Base-by-base conservation (phyloP, 2,113 vertebrate species). In the Notechis scutatus region DNA sequence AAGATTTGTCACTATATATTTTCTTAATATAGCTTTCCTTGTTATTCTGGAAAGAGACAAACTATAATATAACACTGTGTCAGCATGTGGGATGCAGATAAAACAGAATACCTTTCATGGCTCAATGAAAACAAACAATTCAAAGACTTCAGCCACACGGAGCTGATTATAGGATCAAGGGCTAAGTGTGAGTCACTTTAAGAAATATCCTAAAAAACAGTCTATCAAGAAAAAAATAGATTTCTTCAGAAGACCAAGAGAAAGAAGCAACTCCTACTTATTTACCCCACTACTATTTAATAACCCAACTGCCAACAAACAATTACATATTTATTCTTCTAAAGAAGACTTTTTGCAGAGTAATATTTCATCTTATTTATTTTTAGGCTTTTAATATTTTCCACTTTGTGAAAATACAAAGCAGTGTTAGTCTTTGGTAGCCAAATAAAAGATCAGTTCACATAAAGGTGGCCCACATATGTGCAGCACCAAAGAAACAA, bases 401-500 rank as follows among this genome's bases (percentile, higher is more conserved):
- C 92, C 55, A 47, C 39, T 92, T 92, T 87, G 0, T 85, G 94
- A 91, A 96, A 95, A 92, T 95, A 39, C 92, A 96, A 92, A 95
- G 59, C 90, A 92, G 91, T 6, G 61, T 94, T 95, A 94, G 95
- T 91, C 61, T 95, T 95, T 81, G 90, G 74, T 93, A 90, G 86
- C 92, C 29, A 0, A 52, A 92, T 91, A 93, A 94, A 96, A 90
- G 24, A 90, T 42, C 64, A 3, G 34, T 89, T 39, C 52, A 93
- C 0, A 0, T 3, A 0, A 92, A 93, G 92, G 39, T 95, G 90
- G 87, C 93, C 56, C 92, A 85, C 89, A 94, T 57, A 93, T 56
- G 59, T 95, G n/a, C 34, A 42, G 90, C 69, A 88, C 88, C 1
- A 0, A 93, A 3, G 15, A 88, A 95, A 87, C 92, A 74, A 42